A percentile compares a stretch with the other conserved stretches of the same genome.
Evolutionary conservation across 23 tunicate species (phyloP).

Genomic region (Corella eumyota): DNA sequence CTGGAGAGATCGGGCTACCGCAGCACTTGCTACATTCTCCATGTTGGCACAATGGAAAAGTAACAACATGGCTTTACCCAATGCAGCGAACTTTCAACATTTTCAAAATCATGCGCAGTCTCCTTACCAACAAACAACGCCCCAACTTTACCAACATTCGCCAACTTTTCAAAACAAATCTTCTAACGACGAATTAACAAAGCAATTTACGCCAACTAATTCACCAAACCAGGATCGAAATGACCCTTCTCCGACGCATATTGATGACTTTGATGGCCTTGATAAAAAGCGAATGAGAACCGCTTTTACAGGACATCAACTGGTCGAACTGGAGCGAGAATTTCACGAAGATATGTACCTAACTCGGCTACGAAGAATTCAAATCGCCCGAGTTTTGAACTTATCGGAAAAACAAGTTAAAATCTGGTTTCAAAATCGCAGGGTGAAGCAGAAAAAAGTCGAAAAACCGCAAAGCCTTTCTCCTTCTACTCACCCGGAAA

Average conservation of each 20-base stretch:
- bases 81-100: neutral
- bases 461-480: conserved; percentile 8
- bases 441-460: conserved; percentile 38
- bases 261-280: neutral
- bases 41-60: conserved; percentile 1
- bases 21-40: neutral
- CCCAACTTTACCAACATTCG: neutral
- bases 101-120: neutral
- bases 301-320: conserved; percentile 45
- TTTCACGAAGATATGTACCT: conserved; percentile 42
- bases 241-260: neutral
- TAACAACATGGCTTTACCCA: too few species aligned
- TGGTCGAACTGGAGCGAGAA: conserved; percentile 37
- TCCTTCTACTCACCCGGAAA: too few species aligned
- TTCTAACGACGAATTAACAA: neutral
- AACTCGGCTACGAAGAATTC: conserved; percentile 35
- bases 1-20: conserved; percentile 1
- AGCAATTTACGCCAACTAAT: neutral
- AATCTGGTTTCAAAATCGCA: conserved; percentile 50
- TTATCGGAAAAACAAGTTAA: conserved; percentile 46
- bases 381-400: conserved; percentile 24
- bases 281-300: conserved; percentile 40
- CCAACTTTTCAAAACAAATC: neutral
- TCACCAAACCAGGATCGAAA: neutral
- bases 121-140: neutral